A percentile compares a stretch with the other conserved stretches of the same genome.
Evolutionary conservation across 1,140 invertebrate species (phyloP).

Genomic region (Cydia amplana): DNA sequence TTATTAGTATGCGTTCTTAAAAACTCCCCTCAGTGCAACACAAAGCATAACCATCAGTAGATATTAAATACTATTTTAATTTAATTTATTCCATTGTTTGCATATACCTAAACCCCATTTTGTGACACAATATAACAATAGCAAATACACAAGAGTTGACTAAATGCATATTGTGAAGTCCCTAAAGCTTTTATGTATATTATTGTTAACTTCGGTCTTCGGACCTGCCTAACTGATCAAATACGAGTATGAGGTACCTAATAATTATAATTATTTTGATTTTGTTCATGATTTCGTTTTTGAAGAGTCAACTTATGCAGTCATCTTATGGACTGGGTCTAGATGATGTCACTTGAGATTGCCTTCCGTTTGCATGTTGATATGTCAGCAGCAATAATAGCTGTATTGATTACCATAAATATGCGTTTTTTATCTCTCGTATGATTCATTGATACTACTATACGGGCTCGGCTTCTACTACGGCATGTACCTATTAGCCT

Average conservation of each 20-base stretch:
- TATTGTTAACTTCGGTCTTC: background rate
- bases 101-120: background rate
- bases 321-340: background rate
- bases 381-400: conserved; percentile 16
- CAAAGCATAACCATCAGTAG: background rate
- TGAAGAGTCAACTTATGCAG: background rate
- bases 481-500: too few relatives aligned
- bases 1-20: background rate
- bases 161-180: background rate
- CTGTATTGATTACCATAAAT: conserved; percentile 23
- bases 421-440: conserved; percentile 12
- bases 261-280: background rate
- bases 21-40: background rate
- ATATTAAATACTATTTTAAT: background rate
- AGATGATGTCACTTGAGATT: background rate
- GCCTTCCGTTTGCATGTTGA: conserved; percentile 19
- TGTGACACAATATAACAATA: background rate
- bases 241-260: too few relatives aligned
- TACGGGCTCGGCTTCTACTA: too few relatives aligned
- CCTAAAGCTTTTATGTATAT: background rate
- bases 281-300: background rate
- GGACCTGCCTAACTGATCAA: background rate
- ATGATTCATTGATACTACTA: conserved; percentile 12
- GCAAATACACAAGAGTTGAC: background rate
- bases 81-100: conserved; percentile 4